Evolutionary conservation across 2,797 vertebrate genomes (phyloP).

Genomic region (Centroberyx gerrardi): DNA sequence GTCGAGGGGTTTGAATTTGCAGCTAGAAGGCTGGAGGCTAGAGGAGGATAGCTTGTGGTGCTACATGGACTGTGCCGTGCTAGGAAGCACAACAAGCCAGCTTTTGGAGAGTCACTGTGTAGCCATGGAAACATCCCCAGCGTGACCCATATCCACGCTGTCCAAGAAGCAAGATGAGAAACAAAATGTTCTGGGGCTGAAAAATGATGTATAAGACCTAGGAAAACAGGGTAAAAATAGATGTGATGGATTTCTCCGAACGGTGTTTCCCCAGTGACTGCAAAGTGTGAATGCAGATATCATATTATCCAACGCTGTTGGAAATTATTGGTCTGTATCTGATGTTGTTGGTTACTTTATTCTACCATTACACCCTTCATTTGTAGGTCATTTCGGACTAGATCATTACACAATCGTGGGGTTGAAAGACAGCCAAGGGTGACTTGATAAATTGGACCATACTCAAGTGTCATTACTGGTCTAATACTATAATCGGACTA

Average conservation of each 20-base stretch:
- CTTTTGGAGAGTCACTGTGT: slow-evolving; percentile 67
- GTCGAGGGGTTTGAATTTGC: slow-evolving; percentile 6
- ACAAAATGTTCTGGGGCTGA: slow-evolving; percentile 62
- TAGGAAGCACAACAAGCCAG: slow-evolving; percentile 51
- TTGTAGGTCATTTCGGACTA: slow-evolving; percentile 14
- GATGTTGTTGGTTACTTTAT: slow-evolving; percentile 9
- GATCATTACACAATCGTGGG: slow-evolving; percentile 8
- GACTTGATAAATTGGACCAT: slow-evolving; percentile 14
- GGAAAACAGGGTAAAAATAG: background rate
- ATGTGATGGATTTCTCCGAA: slow-evolving; percentile 25
- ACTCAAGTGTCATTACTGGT: slow-evolving; percentile 16
- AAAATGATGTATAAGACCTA: slow-evolving; percentile 13
- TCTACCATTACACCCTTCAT: background rate
- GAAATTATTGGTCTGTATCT: background rate
- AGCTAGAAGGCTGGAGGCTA: slow-evolving; percentile 15
- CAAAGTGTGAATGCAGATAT: background rate
- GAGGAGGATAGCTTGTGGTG: slow-evolving; percentile 9
- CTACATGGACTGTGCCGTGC: slow-evolving; percentile 25
- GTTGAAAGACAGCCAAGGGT: slow-evolving; percentile 31
- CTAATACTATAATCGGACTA: slow-evolving; percentile 14
- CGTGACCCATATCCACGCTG: slow-evolving; percentile 73
- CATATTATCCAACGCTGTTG: background rate
- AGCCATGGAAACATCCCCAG: slow-evolving; percentile 74
- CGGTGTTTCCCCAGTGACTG: slow-evolving; percentile 35
- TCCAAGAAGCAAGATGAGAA: slow-evolving; percentile 65